Percentiles rank a stretch among this genome's conserved stretches.
phyloP scores from a whole-genome alignment of 1,140 invertebrate species.

The Pseudomyrmex gracilis region DNA sequence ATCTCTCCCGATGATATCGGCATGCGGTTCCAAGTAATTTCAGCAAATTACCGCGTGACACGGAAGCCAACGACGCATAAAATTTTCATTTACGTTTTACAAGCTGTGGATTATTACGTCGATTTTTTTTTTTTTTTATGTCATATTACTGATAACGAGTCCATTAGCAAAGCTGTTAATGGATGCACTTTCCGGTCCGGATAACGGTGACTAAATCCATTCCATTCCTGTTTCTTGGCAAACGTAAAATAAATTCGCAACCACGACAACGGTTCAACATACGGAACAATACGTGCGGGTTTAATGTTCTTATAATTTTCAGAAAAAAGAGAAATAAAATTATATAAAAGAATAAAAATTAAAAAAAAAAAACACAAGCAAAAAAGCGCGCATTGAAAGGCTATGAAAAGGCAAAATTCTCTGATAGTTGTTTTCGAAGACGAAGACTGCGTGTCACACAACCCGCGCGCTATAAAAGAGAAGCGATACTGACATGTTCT shows the following conservation, averaged over 20 bases:
- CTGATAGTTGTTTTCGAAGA: background rate
- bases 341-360: background rate
- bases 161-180: constrained; percentile 67
- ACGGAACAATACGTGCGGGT: constrained; percentile 4
- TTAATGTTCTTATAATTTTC: constrained; percentile 25
- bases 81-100: constrained; percentile 46
- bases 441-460: background rate
- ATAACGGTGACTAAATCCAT: constrained; percentile 61
- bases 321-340: background rate
- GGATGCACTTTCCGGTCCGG: constrained; percentile 54
- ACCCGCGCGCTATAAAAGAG: constrained; percentile 10
- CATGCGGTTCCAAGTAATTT: background rate
- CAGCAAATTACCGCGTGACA: constrained; percentile 17
- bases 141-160: constrained; percentile 59
- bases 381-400: background rate
- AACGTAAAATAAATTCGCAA: constrained; percentile 54
- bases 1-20: background rate
- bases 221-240: constrained; percentile 48
- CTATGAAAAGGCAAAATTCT: background rate
- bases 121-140: constrained; percentile 53
- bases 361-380: constrained; percentile 1
- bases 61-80: background rate
- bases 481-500: constrained; percentile 6
- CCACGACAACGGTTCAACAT: constrained; percentile 23
- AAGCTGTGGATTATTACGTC: constrained; percentile 39